These are phyloP conservation scores for Pyrocephalus nanus DNA, from an alignment of 2,797 vertebrate species.

Conservation along the genomic window DNA sequence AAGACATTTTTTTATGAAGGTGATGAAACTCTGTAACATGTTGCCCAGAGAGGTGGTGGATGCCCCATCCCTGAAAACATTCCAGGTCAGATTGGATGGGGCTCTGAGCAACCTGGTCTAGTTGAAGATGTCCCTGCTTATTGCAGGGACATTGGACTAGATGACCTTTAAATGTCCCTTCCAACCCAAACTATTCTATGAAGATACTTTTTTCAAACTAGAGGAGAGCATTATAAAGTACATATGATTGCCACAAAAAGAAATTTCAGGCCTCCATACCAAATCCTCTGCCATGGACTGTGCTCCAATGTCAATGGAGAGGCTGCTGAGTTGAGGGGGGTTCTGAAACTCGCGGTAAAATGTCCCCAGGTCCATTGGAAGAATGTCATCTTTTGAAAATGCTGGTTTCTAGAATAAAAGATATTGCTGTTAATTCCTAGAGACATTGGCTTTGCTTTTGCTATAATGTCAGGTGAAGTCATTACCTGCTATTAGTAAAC, in stretches of 20 bases:
- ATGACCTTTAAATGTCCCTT: background rate
- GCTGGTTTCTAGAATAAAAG: slow-evolving; percentile 87
- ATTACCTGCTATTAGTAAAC: background rate
- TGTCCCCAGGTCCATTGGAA: slow-evolving; percentile 97
- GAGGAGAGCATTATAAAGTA: background rate
- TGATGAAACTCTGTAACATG: background rate
- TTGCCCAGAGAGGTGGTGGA: background rate
- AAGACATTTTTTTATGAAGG: background rate
- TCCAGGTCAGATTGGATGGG: background rate
- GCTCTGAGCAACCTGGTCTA: background rate
- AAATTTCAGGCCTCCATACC: slow-evolving; percentile 77
- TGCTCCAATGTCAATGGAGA: slow-evolving; percentile 93
- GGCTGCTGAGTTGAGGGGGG: slow-evolving; percentile 94
- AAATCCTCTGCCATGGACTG: slow-evolving; percentile 99
- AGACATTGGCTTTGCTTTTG: background rate
- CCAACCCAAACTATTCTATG: background rate
- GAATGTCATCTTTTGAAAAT: slow-evolving; percentile 96
- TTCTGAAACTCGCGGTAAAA: slow-evolving; percentile 99
- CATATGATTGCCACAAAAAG: background rate
- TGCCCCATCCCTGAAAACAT: background rate
- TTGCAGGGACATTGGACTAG: background rate
- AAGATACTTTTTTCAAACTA: background rate
- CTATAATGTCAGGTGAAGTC: background rate
- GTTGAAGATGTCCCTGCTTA: background rate
- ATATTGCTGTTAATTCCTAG: slow-evolving; percentile 10